A percentile compares a stretch with the other conserved stretches of the same genome.
Conservation (phyloP, 2,113 vertebrate species). For the Spea bombifrons region DNA sequence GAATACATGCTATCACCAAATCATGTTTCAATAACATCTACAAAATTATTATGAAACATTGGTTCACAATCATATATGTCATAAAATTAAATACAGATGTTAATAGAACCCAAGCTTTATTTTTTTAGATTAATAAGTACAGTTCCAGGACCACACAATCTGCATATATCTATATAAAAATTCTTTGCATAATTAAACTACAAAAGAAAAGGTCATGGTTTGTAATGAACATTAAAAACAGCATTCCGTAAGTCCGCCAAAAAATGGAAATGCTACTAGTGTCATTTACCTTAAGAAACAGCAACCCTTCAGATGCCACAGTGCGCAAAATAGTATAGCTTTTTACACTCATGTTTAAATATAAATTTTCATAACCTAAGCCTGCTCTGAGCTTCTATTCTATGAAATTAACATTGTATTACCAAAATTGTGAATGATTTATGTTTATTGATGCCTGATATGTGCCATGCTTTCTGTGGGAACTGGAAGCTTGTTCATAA, state of each 20-base stretch:
- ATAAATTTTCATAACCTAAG: background rate
- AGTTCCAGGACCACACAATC: background rate
- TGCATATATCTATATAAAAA: background rate
- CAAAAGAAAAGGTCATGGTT: background rate
- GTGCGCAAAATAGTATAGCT: background rate
- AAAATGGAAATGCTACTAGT: background rate
- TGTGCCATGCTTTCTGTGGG: background rate
- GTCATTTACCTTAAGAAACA: no score
- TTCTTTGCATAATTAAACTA: background rate
- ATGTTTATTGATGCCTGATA: background rate
- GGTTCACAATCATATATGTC: background rate
- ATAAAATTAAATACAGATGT: background rate
- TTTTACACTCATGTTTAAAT: background rate
- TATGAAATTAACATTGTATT: background rate
- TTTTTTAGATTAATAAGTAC: background rate
- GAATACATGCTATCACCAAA: no score
- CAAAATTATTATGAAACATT: background rate
- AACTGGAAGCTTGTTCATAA: background rate
- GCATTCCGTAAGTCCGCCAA: background rate
- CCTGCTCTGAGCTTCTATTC: background rate
- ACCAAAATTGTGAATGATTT: background rate
- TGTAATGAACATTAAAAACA: conserved; percentile 1
- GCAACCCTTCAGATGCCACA: background rate
- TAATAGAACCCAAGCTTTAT: background rate
- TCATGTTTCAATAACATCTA: no score